These are phyloP conservation scores for Odontesthes bonariensis DNA, from an alignment of 2,113 vertebrate species.

Conservation along the genomic window DNA sequence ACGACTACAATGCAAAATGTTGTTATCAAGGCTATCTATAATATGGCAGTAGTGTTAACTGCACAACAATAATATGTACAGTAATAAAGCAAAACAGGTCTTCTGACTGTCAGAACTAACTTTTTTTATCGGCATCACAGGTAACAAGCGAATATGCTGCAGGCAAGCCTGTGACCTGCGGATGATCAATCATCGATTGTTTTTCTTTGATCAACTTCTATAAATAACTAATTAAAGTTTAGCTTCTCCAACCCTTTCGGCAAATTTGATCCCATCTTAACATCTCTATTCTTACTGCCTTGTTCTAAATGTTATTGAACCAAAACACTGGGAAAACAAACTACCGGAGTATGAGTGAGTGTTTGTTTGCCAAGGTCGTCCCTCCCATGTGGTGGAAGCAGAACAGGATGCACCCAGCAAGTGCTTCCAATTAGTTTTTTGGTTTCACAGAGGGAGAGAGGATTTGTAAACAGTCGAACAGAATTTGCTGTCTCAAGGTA, in stretches of 20 bases:
- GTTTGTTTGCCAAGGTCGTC: not conserved
- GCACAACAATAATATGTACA: too few species aligned
- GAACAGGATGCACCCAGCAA: not conserved
- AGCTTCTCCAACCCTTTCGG: conserved; percentile 12
- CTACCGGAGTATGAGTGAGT: not conserved
- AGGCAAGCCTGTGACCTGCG: conserved; percentile 12
- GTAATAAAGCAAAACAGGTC: conserved; percentile 51
- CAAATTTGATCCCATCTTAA: conserved; percentile 12
- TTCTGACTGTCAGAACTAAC: conserved; percentile 32
- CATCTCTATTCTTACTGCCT: conserved; percentile 15
- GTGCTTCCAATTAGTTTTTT: not conserved
- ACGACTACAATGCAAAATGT: conserved; percentile 30
- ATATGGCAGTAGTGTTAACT: conserved; percentile 15
- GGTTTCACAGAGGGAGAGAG: not conserved
- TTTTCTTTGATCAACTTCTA: conserved; percentile 2
- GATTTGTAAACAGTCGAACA: not conserved
- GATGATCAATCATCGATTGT: not conserved
- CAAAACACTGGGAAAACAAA: conserved; percentile 19
- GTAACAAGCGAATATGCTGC: conserved; percentile 14
- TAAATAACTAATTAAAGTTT: not conserved
- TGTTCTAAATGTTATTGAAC: conserved; percentile 1
- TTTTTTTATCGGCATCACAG: conserved; percentile 41
- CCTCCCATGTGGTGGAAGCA: not conserved
- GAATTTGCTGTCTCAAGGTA: too few species aligned
- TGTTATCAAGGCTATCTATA: too few species aligned